A percentile compares a stretch with the other conserved stretches of the same genome.
Evolutionary conservation across 2,888 invertebrate species (phyloP).

Genomic region (Lordiphosa andalusiaca): DNA sequence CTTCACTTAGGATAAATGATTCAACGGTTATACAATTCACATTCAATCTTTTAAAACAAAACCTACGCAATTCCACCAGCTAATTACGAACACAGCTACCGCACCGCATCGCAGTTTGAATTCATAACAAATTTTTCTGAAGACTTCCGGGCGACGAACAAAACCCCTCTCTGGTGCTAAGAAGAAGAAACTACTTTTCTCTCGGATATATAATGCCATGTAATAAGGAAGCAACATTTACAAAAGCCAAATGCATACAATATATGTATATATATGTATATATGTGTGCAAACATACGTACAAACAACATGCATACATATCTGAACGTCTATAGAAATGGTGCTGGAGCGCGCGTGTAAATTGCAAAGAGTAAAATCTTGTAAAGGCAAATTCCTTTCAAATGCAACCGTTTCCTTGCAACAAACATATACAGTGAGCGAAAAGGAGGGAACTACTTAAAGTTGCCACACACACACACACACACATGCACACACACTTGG

Average conservation of each 20-base stretch:
- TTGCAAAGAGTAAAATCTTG: constrained; percentile 76
- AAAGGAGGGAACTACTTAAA: constrained; percentile 62
- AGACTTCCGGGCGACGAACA: constrained; percentile 2
- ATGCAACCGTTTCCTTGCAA: constrained; percentile 65
- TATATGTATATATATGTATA: constrained; percentile 26
- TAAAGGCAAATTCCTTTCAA: constrained; percentile 76
- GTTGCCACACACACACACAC: constrained; percentile 47
- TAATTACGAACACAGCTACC: constrained; percentile 9
- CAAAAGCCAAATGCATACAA: constrained; percentile 69
- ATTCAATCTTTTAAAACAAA: too few species aligned
- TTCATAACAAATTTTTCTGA: constrained; percentile 6
- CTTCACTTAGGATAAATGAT: too few species aligned
- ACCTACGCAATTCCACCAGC: background rate
- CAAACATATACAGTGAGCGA: constrained; percentile 5
- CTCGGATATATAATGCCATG: constrained; percentile 60
- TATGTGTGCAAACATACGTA: constrained; percentile 1
- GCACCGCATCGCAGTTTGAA: constrained; percentile 13
- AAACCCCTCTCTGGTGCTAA: background rate
- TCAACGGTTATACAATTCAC: too few species aligned
- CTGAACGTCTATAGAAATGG: constrained; percentile 40
- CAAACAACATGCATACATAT: background rate
- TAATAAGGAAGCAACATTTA: constrained; percentile 73
- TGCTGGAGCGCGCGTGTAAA: constrained; percentile 67
- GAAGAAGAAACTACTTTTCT: constrained; percentile 5
- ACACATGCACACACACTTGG: constrained; percentile 1